phyloP scores from a whole-genome alignment of 1,140 invertebrate genomes.

The Magallana angulata region DNA sequence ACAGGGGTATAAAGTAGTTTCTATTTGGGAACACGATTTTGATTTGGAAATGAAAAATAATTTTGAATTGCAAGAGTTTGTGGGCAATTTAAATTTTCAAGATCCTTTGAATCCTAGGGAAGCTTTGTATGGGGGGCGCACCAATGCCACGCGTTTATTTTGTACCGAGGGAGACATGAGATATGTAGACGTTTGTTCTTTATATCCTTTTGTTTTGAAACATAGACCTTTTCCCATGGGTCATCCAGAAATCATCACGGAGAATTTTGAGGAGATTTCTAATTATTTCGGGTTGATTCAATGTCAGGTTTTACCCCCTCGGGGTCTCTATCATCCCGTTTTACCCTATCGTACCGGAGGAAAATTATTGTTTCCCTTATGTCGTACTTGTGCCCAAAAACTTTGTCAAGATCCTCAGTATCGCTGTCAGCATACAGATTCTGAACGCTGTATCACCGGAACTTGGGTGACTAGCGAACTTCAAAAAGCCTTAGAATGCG shows the following conservation, averaged over 20 bases:
- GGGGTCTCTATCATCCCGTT: slow-evolving; percentile 49
- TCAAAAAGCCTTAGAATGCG: slow-evolving; percentile 36
- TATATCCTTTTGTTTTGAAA: slow-evolving; percentile 43
- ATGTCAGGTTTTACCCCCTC: slow-evolving; percentile 35
- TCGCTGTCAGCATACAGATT: not conserved
- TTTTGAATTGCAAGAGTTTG: not conserved
- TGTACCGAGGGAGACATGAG: slow-evolving; percentile 21
- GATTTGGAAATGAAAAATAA: not conserved
- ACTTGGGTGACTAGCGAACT: slow-evolving; percentile 38
- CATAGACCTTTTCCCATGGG: slow-evolving; percentile 36
- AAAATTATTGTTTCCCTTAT: slow-evolving; percentile 33
- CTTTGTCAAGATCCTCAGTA: not conserved
- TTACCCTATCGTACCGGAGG: slow-evolving; percentile 22
- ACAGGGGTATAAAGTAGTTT: not conserved
- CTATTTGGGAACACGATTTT: not conserved
- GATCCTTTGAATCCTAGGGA: slow-evolving; percentile 32
- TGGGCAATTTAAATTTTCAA: not conserved
- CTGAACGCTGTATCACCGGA: not conserved
- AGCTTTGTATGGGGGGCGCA: slow-evolving; percentile 41
- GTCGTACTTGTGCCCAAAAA: slow-evolving; percentile 41
- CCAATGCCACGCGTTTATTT: slow-evolving; percentile 39
- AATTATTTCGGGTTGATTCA: slow-evolving; percentile 46
- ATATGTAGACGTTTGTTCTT: slow-evolving; percentile 43
- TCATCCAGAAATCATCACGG: slow-evolving; percentile 47
- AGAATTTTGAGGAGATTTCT: slow-evolving; percentile 17